Evolutionary conservation across 2,888 invertebrate genomes (phyloP), one percentile per base, ranked within the genome.

Genomic region (Drosophila antonietae): DNA sequence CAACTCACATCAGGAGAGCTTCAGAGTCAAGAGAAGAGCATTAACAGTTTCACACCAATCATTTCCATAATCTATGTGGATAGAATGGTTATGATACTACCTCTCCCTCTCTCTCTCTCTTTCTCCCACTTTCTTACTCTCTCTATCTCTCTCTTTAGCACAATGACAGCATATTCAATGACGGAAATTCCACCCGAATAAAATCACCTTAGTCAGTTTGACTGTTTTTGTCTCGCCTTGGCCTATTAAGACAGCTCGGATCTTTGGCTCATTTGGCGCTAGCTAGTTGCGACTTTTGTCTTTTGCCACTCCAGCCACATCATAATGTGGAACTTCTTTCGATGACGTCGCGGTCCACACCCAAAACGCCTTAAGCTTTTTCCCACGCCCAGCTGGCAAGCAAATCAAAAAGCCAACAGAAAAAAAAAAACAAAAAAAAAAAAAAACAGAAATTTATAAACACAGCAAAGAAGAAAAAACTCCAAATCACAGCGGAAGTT

Each of bases 361-460:
- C 83, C 85, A 74, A 71, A 73, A 20, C 63, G 86, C 75, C 89
- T 77, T 71, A 71, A 86, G 83, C 87, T 80, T 88, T 87, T 84
- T 89, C 89, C 88, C 88, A 89, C 88, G 89, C 81, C 85, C 78
- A 71, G 83, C 65, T 66, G 62, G 59, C 67, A 59, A 83, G 69
- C 83, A 76, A 84, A 81, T 70, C 79, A 73, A 68, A 75, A 49
- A 68, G 52, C 23, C n/a, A 43, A 70, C 46, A 64, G 57, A 44
- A 73, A 41, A 61, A 64, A 62, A 61, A 2, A 57, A 23, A n/a
- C n/a, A 63, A 63, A 37, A 37, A 58, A 58, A 61, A 2, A 57
- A 23, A 23, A 7, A 46, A 59, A 63, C 41, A 78, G 52, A 59
- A 64, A 68, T 70, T 53, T 57, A 58, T 53, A 52, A 57, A 37